phyloP scores from a whole-genome alignment of 2,797 vertebrate genomes.

The Hemitrygon akajei region DNA sequence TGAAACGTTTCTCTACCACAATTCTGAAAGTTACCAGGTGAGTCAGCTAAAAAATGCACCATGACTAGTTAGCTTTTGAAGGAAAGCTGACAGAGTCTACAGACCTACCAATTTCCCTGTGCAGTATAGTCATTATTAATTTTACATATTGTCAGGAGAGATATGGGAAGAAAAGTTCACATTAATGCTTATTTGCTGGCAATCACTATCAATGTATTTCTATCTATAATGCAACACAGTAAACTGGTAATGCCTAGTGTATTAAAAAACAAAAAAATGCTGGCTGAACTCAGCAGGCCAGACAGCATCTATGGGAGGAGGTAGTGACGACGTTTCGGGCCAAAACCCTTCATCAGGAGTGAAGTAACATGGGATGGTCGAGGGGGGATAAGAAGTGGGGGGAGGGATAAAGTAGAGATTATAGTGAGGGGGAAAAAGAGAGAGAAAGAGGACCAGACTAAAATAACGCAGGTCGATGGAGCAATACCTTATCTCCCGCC shows the following conservation, averaged over 20 bases:
- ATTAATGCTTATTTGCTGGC: background rate
- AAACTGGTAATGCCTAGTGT: background rate
- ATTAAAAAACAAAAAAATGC: too few relatives aligned
- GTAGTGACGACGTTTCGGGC: too few relatives aligned
- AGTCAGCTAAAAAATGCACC: constrained; percentile 48
- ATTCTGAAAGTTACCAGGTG: constrained; percentile 60
- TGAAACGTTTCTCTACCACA: constrained; percentile 75
- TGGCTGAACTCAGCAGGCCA: too few relatives aligned
- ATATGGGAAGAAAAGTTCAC: background rate
- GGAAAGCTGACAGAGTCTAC: background rate
- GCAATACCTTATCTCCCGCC: too few relatives aligned
- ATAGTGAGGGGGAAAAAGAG: too few relatives aligned
- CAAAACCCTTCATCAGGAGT: too few relatives aligned
- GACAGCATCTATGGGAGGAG: too few relatives aligned
- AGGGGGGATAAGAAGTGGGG: too few relatives aligned
- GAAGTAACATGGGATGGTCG: too few relatives aligned
- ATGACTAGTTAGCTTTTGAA: background rate
- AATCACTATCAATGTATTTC: background rate
- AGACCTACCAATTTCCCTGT: background rate
- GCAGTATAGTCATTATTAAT: background rate
- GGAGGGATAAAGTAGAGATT: too few relatives aligned
- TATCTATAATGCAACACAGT: background rate
- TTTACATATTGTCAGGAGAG: background rate
- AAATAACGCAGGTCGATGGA: too few relatives aligned
- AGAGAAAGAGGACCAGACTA: too few relatives aligned